Conservation (phyloP, 2,113 vertebrate species). For the Perognathus longimembris region DNA sequence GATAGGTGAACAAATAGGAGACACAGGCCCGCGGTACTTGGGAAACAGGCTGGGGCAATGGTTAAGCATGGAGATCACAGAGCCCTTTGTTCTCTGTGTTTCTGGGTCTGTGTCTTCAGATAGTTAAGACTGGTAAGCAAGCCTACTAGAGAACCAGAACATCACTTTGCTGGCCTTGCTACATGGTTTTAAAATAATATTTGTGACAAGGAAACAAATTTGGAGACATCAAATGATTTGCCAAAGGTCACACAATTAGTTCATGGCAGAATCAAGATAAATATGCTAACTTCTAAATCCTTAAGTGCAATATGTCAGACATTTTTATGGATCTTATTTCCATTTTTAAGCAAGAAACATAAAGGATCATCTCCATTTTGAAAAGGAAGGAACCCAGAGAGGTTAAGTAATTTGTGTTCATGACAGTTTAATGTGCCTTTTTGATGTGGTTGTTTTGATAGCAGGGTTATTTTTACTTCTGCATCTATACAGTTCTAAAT, state of each 20-base stretch:
- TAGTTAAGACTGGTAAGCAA: not conserved
- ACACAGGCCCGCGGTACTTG: not conserved
- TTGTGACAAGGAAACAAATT: slow-evolving; percentile 3
- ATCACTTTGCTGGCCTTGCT: not conserved
- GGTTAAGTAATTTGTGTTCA: not conserved
- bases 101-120: not conserved
- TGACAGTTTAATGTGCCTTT: slow-evolving; percentile 1
- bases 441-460: not conserved
- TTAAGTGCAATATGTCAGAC: not conserved
- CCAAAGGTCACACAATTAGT: not conserved
- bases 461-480: slow-evolving; percentile 18
- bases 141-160: not conserved
- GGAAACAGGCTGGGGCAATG: not conserved
- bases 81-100: not conserved
- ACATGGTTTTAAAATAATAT: not conserved
- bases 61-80: not conserved
- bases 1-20: not conserved
- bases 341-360: not conserved
- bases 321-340: not conserved
- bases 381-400: not conserved
- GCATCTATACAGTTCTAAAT: not conserved
- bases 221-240: not conserved
- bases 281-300: not conserved
- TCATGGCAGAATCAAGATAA: not conserved
- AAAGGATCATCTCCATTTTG: not conserved